Base-by-base conservation (phyloP, 2,797 vertebrate genomes). In the Loriculus beryllinus region DNA sequence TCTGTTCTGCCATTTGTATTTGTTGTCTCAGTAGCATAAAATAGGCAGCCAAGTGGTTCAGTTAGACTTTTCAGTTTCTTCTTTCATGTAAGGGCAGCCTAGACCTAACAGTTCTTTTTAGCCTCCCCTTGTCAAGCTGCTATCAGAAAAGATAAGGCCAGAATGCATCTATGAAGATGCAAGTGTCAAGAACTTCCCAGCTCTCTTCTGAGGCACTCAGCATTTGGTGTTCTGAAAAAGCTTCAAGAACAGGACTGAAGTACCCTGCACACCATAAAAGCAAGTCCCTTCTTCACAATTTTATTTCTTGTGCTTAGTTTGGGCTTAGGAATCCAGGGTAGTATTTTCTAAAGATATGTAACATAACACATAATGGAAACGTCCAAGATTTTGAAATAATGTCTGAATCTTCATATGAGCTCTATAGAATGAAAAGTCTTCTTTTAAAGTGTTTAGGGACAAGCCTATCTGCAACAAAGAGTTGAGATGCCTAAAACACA, bases 181-280 rank as follows among this genome's bases (percentile, higher is more conserved):
- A 78, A 62, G 20, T 82, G 56, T 54, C 9, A 17, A 21, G 48
- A 67, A 88, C 20, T 47, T 75, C 21, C 21, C 33, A 78, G 29
- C 10, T 86, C 29, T 25, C 35, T 72, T 47, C 26, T 76, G 22
- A 54, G 28, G 20, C 2, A 1, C 31, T 76, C 1, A 0, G 5
- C 11, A 60, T 79, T 57, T n/a, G 43, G 28, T 78, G 40, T 65
- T 75, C 17, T 33, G 14, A 59, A 92, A 83, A 67, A 31, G 10
- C 18, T 82, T 59, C 35, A 76, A 37, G 51, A 79, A 17, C 22
- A 76, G 77, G 28, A 22, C n/a, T 54, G 70, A 51, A 56, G 23
- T 45, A 28, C 48, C 25, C 33, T 3, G 1, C 9, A 20, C 0
- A 1, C 12, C 5, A 10, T 33, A 22, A n/a, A 85, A 79, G 5